These are phyloP conservation scores for Tupiocoris notatus DNA, from an alignment of 2,888 invertebrate genomes.

Conservation along the genomic window DNA sequence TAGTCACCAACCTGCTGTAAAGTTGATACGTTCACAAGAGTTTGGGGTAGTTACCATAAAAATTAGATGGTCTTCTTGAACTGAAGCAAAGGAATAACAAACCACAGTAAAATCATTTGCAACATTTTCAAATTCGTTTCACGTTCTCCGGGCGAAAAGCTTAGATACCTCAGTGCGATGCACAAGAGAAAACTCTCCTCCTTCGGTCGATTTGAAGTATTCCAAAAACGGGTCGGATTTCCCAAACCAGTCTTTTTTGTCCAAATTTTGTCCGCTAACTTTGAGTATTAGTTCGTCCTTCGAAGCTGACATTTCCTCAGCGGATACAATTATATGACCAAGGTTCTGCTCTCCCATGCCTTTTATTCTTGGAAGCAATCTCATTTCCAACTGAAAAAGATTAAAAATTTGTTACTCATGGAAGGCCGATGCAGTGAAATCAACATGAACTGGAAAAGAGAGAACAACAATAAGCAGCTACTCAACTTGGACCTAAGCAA, in stretches of 20 bases:
- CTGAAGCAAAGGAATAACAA: too few species aligned
- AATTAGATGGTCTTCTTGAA: too few species aligned
- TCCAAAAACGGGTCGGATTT: slow-evolving; percentile 53
- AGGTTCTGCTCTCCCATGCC: slow-evolving; percentile 43
- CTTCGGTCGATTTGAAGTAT: slow-evolving; percentile 55
- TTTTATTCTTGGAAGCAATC: slow-evolving; percentile 38
- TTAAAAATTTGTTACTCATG: neutral
- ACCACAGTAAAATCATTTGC: too few species aligned
- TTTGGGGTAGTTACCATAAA: too few species aligned
- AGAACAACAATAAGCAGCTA: too few species aligned
- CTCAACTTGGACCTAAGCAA: neutral
- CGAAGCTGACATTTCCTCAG: slow-evolving; percentile 54
- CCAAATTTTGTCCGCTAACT: slow-evolving; percentile 52
- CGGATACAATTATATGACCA: slow-evolving; percentile 52
- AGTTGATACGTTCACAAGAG: too few species aligned
- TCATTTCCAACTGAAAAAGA: slow-evolving; percentile 43
- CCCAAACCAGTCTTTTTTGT: slow-evolving; percentile 53
- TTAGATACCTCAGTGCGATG: slow-evolving; percentile 60
- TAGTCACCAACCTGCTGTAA: too few species aligned
- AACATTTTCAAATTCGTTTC: too few species aligned
- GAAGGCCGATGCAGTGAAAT: slow-evolving; percentile 3
- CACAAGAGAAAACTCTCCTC: slow-evolving; percentile 56
- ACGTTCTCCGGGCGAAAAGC: too few species aligned
- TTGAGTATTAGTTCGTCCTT: slow-evolving; percentile 53
- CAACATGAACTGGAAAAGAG: too few species aligned